Conservation (phyloP, 2,888 invertebrate genomes). For the Auanema sp. region DNA sequence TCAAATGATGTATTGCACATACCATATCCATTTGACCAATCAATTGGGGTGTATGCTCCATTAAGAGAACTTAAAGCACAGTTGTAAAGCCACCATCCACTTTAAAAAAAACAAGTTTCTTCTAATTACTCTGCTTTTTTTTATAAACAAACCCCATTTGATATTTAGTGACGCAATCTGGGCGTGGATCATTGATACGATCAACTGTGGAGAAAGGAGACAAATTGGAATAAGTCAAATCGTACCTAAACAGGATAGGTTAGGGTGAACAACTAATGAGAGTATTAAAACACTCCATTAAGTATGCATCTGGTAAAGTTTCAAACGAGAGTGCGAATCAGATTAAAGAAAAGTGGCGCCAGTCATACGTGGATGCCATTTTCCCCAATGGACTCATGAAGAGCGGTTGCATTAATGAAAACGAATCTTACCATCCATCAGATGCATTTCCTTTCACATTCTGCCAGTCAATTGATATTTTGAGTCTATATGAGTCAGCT, state of each 20-base stretch:
- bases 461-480: constrained; percentile 28
- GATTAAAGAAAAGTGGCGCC: too few species aligned
- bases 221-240: constrained; percentile 45
- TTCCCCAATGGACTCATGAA: too few species aligned
- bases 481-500: constrained; percentile 23
- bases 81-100: constrained; percentile 59
- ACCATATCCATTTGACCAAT: constrained; percentile 52
- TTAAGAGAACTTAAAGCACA: constrained; percentile 51
- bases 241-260: constrained; percentile 23
- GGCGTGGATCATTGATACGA: constrained; percentile 46
- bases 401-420: not conserved
- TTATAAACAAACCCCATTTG: constrained; percentile 45
- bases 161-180: constrained; percentile 45
- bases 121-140: not conserved
- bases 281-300: too few species aligned
- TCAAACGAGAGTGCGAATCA: too few species aligned
- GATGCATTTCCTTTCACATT: constrained; percentile 46
- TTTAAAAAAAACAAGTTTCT: constrained; percentile 20
- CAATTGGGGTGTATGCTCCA: constrained; percentile 49
- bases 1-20: not conserved
- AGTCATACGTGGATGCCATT: too few species aligned
- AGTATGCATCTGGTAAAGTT: too few species aligned
- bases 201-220: constrained; percentile 53
- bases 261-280: not conserved
- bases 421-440: constrained; percentile 42